Percentiles rank a stretch among this genome's conserved stretches.
phyloP scores from a whole-genome alignment of 2,888 invertebrate species.

The Platypus cylindrus region DNA sequence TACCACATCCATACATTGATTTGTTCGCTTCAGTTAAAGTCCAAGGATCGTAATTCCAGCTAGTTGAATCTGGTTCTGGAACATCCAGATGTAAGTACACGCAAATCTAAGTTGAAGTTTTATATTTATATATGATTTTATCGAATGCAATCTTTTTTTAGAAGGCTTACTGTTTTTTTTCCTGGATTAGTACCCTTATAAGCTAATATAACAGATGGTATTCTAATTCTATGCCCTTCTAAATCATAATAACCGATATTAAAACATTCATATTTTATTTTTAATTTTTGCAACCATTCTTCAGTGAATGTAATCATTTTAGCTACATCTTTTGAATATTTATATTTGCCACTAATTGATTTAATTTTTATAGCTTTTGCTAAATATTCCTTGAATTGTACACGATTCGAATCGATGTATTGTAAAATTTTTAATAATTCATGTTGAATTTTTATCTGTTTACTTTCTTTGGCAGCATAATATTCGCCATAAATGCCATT shows the following conservation, averaged over 20 bases:
- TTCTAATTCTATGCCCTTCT: constrained; percentile 27
- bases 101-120: constrained; percentile 26
- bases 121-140: no score
- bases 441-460: constrained; percentile 31
- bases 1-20: constrained; percentile 33
- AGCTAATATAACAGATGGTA: constrained; percentile 33
- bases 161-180: constrained; percentile 31
- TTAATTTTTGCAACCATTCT: constrained; percentile 31
- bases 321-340: constrained; percentile 25
- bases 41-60: constrained; percentile 35
- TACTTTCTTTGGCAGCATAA: constrained; percentile 23
- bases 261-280: constrained; percentile 33
- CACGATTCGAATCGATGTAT: constrained; percentile 30
- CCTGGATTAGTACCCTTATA: constrained; percentile 25
- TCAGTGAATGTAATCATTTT: constrained; percentile 30
- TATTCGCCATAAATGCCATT: constrained; percentile 31
- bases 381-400: constrained; percentile 27
- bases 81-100: constrained; percentile 36
- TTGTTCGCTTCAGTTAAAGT: constrained; percentile 28
- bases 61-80: constrained; percentile 24
- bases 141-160: no score
- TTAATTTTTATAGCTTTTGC: constrained; percentile 29
- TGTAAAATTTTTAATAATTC: constrained; percentile 31
- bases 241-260: constrained; percentile 29
- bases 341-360: constrained; percentile 29